Base-by-base conservation (phyloP, 2,888 invertebrate genomes). In the Miltochrista miniata region DNA sequence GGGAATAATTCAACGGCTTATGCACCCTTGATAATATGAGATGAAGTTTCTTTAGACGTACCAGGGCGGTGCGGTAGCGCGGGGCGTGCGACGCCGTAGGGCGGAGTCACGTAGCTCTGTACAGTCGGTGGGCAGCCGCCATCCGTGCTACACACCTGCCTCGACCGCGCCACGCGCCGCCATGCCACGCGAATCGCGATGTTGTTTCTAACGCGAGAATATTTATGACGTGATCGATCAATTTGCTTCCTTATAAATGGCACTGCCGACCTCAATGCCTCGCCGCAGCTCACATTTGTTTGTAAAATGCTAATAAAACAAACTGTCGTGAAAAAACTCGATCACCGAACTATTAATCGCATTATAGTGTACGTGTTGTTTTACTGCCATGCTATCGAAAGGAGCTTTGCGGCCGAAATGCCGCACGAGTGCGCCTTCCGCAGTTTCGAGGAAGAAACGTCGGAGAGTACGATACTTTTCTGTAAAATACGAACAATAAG, bases 371-470 rank as follows among this genome's bases (percentile, higher is more conserved):
- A 83, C 81, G 91, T 90, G 90, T 83, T 91, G 78, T 89, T 90
- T 71, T 88, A 81, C 74, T 85, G 82, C 72, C 83, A 90, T 90
- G 90, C 77, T 68, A 70, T 84, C 74, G 83, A 86, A 65, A 81
- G 74, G 75, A 79, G 72, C 74, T 72, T 67, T 64, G 86, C 89
- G 83, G 86, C 84, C 64, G 90, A 90, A 76, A 88, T 84, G 87
- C 95, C 95, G 68, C 93, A 93, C 81, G 95, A 95, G 74, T 96
- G 96, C 88, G 94, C 94, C 74, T 95, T 95, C 93, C 93, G 93
- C 76, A 92, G 93, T 85, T 86, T 92, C 77, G 92, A 87, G 68
- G 88, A 83, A 83, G 92, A 92, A 72, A 88, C 93, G 79, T 87
- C 91, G 79, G 92, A 92, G 67, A 88, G 86, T 73, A 88, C 89